A percentile compares a stretch with the other conserved stretches of the same genome.
phyloP scores from a whole-genome alignment of 2,113 vertebrate species.

The Ptychochromis oligacanthus region DNA sequence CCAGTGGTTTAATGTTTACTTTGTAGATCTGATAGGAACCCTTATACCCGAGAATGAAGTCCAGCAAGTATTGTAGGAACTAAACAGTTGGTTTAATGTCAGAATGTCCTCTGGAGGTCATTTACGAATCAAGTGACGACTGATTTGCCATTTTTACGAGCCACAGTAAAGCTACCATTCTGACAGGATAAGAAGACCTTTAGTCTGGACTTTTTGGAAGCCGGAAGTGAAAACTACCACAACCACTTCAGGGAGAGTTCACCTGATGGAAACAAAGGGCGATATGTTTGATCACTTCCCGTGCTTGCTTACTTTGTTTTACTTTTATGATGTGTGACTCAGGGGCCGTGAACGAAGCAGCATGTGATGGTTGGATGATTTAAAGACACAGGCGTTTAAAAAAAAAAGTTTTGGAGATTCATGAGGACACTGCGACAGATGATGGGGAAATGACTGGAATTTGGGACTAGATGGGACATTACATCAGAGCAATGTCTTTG shows the following conservation, averaged over 20 bases:
- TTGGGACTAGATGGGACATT: constrained; percentile 28
- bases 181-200: neutral
- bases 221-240: neutral
- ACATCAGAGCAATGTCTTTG: constrained; percentile 68
- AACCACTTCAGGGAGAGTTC: neutral
- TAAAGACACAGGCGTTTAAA: neutral
- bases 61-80: neutral
- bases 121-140: neutral
- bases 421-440: neutral
- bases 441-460: neutral
- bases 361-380: neutral
- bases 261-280: neutral
- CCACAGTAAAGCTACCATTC: neutral
- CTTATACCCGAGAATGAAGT: neutral
- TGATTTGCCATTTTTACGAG: neutral
- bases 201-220: neutral
- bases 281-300: no score
- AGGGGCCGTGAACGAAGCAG: neutral
- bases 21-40: neutral
- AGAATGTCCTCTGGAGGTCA: neutral
- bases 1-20: neutral
- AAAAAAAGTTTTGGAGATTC: neutral
- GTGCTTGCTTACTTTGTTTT: neutral
- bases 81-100: neutral
- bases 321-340: neutral